Evolutionary conservation across 1,140 invertebrate species (phyloP).

Genomic region (Drosophila mauritiana): DNA sequence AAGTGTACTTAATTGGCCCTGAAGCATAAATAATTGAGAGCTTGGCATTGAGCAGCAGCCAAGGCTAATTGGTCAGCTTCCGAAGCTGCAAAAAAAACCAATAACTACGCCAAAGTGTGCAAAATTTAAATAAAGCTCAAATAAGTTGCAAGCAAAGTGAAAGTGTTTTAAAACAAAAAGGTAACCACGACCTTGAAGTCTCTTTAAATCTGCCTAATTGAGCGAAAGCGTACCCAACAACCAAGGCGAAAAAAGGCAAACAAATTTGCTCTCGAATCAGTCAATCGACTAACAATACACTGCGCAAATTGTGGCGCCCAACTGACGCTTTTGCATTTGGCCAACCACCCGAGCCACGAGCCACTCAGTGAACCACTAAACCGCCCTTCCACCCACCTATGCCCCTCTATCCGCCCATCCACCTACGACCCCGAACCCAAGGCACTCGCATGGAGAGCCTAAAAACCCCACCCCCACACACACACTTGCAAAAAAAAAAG

Average conservation of each 20-base stretch:
- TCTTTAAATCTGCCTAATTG: conserved; percentile 35
- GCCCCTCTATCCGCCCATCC: background rate
- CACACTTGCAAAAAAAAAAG: conserved; percentile 8
- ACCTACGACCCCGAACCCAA: conserved; percentile 10
- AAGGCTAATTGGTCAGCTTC: conserved; percentile 29
- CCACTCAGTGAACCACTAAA: background rate
- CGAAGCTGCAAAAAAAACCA: conserved; percentile 1
- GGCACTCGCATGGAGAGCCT: conserved; percentile 6
- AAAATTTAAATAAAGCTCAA: background rate
- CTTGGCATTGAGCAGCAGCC: conserved; percentile 42
- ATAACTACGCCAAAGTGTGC: background rate
- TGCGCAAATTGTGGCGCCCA: conserved; percentile 71
- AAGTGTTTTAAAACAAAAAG: conserved; percentile 14
- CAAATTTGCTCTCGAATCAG: conserved; percentile 49
- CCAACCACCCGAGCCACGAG: conserved; percentile 34
- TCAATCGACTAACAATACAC: conserved; percentile 62
- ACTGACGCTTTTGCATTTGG: conserved; percentile 57
- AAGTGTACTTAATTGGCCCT: conserved; percentile 41
- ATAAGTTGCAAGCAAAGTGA: background rate
- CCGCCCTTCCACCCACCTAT: conserved; percentile 1
- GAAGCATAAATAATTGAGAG: conserved; percentile 35
- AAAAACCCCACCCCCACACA: background rate
- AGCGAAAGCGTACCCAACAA: conserved; percentile 14
- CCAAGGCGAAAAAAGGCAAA: conserved; percentile 10
- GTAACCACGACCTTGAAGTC: conserved; percentile 30